These are phyloP conservation scores for Epistrophella euchroma DNA, from an alignment of 2,888 invertebrate species.

Conservation along the genomic window DNA sequence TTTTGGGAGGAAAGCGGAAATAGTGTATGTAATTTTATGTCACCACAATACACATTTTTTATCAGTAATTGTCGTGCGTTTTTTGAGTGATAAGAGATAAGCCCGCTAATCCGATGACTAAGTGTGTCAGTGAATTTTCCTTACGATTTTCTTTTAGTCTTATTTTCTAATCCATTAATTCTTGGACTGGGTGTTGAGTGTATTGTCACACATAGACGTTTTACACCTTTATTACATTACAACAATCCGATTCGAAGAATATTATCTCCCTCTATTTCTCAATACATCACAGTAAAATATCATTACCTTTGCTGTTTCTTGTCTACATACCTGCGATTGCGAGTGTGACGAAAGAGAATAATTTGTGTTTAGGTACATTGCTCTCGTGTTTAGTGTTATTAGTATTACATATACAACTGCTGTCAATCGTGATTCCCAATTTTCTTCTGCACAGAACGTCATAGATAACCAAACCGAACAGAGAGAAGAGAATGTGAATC, in stretches of 20 bases:
- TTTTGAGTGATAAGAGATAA: constrained; percentile 31
- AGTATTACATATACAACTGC: background rate
- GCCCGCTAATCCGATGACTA: constrained; percentile 11
- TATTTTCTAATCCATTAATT: constrained; percentile 10
- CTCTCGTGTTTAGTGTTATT: constrained; percentile 17
- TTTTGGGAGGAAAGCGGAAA: constrained; percentile 37
- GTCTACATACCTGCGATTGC: background rate
- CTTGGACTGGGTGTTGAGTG: constrained; percentile 5
- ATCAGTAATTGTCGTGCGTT: constrained; percentile 23
- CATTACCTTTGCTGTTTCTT: background rate
- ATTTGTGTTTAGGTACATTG: constrained; percentile 37
- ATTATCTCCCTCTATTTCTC: constrained; percentile 23
- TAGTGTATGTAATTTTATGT: constrained; percentile 36
- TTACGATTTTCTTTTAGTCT: constrained; percentile 15
- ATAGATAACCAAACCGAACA: constrained; percentile 53
- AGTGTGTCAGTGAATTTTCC: constrained; percentile 29
- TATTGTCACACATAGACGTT: constrained; percentile 26
- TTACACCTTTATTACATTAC: constrained; percentile 38
- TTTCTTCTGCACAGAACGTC: constrained; percentile 53
- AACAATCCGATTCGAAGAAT: constrained; percentile 18
- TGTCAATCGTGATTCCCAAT: constrained; percentile 18
- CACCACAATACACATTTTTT: constrained; percentile 1
- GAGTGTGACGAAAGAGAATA: constrained; percentile 27
- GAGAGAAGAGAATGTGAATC: constrained; percentile 39
- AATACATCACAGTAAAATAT: constrained; percentile 45